Conservation (phyloP, 2,113 vertebrate genomes). For the Numenius arquata region DNA sequence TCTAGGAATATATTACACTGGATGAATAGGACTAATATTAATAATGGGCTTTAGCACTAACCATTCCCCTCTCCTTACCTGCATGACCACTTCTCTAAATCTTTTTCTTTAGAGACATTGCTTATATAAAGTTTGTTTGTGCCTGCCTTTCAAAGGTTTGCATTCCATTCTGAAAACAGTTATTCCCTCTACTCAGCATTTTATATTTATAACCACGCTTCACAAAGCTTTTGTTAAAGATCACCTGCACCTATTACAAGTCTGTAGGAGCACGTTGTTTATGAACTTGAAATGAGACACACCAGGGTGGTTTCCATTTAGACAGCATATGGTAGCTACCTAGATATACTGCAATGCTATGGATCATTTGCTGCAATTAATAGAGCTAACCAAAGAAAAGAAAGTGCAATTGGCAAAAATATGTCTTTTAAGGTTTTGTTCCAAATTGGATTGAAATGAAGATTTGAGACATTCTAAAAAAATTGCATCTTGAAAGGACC, state of each 20-base stretch:
- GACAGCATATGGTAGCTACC: neutral
- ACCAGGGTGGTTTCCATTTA: neutral
- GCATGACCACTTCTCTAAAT: neutral
- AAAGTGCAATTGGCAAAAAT: neutral
- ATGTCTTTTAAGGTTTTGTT: neutral
- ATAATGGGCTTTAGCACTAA: neutral
- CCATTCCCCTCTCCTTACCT: neutral
- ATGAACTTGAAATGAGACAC: slow-evolving; percentile 5
- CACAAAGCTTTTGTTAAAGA: neutral
- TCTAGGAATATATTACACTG: neutral
- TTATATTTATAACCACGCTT: neutral
- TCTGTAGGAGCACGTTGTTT: neutral
- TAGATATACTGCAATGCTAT: neutral
- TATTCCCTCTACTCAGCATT: neutral
- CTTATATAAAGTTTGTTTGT: neutral
- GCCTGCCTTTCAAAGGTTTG: neutral
- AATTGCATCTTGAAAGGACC: neutral
- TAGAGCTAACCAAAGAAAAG: neutral
- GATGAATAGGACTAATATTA: neutral
- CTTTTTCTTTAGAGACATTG: neutral
- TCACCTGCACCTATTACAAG: neutral
- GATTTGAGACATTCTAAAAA: neutral
- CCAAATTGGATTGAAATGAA: neutral
- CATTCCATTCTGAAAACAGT: neutral
- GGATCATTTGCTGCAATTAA: neutral